Evolutionary conservation across 2,113 vertebrate genomes (phyloP).

Genomic region (Hydrochoerus hydrochaeris): DNA sequence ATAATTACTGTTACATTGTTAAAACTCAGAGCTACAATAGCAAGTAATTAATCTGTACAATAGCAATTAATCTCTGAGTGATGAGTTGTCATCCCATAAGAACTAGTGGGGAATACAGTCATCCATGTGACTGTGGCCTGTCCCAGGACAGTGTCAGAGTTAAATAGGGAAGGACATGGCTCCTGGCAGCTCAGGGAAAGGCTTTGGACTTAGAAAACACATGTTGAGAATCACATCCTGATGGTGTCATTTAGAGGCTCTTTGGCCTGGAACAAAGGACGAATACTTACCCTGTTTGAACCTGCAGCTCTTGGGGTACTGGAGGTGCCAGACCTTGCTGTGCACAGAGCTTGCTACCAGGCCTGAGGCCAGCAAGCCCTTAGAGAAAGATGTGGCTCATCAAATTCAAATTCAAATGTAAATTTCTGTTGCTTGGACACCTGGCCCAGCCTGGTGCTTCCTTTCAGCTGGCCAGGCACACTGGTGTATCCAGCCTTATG

Average conservation of each 20-base stretch:
- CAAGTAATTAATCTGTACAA: constrained; percentile 60
- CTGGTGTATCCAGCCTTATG: fast-evolving
- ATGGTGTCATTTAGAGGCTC: neutral
- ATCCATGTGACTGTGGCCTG: neutral
- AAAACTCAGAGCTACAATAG: constrained; percentile 38
- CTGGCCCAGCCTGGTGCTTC: neutral
- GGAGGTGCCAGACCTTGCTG: fast-evolving
- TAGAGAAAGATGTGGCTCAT: neutral
- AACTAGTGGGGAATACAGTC: neutral
- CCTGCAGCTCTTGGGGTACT: neutral
- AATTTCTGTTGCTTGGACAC: too few species aligned
- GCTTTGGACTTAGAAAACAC: neutral
- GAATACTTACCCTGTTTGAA: neutral
- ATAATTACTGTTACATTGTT: constrained; percentile 60
- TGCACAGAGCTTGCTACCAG: neutral
- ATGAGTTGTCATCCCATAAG: neutral
- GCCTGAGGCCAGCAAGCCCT: neutral
- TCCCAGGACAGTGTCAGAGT: neutral
- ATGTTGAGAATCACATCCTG: neutral
- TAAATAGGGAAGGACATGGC: neutral
- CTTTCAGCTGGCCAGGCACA: too few species aligned
- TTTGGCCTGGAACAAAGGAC: neutral
- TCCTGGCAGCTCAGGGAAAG: neutral
- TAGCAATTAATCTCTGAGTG: constrained; percentile 64
- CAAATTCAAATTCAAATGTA: neutral